Conservation (phyloP, 2,888 invertebrate genomes). For the Hedychridium roseum region DNA sequence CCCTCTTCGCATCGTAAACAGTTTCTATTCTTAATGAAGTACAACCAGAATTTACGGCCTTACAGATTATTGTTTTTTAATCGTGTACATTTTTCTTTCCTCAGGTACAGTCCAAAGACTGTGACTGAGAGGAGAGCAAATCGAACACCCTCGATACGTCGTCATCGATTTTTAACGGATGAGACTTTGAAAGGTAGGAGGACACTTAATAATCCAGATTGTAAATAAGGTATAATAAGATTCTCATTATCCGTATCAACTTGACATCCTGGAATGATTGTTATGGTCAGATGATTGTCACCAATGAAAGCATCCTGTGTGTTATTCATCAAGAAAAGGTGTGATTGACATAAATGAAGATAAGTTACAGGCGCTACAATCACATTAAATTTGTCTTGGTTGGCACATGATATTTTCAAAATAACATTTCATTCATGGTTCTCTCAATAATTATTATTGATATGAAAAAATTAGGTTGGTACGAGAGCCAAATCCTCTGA, state of each 20-base stretch:
- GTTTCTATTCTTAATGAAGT: too few relatives aligned
- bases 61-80: not conserved
- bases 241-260: too few relatives aligned
- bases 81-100: constrained; percentile 10
- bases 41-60: too few relatives aligned
- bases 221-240: too few relatives aligned
- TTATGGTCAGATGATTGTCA: too few relatives aligned
- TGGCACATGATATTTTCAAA: not conserved
- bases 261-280: too few relatives aligned
- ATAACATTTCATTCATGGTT: not conserved
- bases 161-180: constrained; percentile 11
- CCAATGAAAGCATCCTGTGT: too few relatives aligned
- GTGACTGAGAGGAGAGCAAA: constrained; percentile 25
- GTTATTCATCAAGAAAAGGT: too few relatives aligned
- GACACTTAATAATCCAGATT: too few relatives aligned
- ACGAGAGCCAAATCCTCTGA: constrained; percentile 11
- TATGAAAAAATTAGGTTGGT: not conserved
- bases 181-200: constrained; percentile 27
- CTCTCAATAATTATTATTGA: not conserved
- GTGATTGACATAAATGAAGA: too few relatives aligned
- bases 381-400: too few relatives aligned
- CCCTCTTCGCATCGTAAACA: not conserved
- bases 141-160: constrained; percentile 28
- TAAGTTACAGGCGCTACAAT: too few relatives aligned
- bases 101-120: constrained; percentile 39